phyloP scores from a whole-genome alignment of 92 coral and sea anemone genomes.

The Micromussa lordhowensis region DNA sequence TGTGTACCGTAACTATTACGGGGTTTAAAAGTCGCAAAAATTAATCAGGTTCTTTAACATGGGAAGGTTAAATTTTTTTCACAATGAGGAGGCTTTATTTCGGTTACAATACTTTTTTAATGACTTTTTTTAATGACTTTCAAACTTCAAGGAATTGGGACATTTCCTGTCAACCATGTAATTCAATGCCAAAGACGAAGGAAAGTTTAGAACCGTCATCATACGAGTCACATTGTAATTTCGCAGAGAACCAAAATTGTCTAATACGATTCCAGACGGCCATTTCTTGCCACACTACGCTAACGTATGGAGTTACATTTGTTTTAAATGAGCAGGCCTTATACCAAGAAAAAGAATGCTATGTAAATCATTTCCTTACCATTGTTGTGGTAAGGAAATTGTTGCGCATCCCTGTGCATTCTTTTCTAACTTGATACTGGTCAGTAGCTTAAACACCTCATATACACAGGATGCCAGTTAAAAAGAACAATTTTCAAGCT shows the following conservation, averaged over 20 bases:
- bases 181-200: background rate
- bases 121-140: no score
- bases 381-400: slow-evolving; percentile 10
- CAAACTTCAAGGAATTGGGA: background rate
- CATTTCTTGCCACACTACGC: background rate
- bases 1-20: no score
- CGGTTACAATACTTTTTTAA: no score
- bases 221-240: background rate
- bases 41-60: no score
- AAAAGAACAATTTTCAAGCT: no score
- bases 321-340: background rate
- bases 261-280: background rate
- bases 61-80: no score
- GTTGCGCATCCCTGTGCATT: slow-evolving; percentile 55
- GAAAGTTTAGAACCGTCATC: no score
- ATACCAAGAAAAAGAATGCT: no score
- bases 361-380: background rate
- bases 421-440: slow-evolving; percentile 30
- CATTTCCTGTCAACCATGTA: no score
- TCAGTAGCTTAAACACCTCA: background rate
- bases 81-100: no score
- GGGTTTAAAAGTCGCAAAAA: no score
- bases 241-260: background rate
- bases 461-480: background rate
- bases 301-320: background rate